A percentile compares a stretch with the other conserved stretches of the same genome.
Conservation (phyloP, 2,113 vertebrate genomes). For the Procapra przewalskii region DNA sequence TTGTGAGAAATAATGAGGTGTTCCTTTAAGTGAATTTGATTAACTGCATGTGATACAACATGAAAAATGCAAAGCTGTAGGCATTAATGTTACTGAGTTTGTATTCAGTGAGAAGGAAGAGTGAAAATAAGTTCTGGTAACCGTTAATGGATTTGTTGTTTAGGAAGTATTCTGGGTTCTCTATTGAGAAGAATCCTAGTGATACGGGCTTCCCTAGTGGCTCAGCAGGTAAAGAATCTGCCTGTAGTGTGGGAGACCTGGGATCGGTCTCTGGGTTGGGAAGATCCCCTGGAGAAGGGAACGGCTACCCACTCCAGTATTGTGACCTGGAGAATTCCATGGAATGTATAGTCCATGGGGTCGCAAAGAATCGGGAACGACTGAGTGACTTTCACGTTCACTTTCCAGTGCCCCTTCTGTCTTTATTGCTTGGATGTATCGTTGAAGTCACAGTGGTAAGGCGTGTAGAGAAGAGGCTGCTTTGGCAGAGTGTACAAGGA, state of each 20-base stretch:
- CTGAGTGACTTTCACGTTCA: not conserved
- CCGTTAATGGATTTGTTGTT: not conserved
- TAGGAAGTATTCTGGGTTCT: not conserved
- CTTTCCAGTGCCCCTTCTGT: not conserved
- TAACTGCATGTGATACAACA: not conserved
- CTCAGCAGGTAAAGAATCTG: not conserved
- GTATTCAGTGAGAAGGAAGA: not conserved
- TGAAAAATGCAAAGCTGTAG: not conserved
- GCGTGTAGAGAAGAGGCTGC: not conserved
- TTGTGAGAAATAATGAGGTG: not conserved
- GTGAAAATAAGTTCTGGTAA: not conserved
- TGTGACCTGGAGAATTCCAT: not conserved
- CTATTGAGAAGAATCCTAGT: not conserved
- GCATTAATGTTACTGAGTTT: not conserved
- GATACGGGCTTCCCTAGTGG: not conserved
- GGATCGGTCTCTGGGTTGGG: not conserved
- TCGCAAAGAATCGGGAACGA: rapidly evolving
- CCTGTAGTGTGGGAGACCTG: not conserved
- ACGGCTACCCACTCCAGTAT: not conserved
- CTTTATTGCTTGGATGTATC: not conserved
- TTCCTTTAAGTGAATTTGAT: not conserved
- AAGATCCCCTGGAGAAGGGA: not conserved
- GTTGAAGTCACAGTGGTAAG: not conserved
- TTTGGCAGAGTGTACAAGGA: not conserved
- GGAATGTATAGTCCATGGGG: not conserved